Percentiles rank a stretch among this genome's conserved stretches.
phyloP scores from a whole-genome alignment of 2,113 vertebrate genomes.

The Erpornis zantholeuca region DNA sequence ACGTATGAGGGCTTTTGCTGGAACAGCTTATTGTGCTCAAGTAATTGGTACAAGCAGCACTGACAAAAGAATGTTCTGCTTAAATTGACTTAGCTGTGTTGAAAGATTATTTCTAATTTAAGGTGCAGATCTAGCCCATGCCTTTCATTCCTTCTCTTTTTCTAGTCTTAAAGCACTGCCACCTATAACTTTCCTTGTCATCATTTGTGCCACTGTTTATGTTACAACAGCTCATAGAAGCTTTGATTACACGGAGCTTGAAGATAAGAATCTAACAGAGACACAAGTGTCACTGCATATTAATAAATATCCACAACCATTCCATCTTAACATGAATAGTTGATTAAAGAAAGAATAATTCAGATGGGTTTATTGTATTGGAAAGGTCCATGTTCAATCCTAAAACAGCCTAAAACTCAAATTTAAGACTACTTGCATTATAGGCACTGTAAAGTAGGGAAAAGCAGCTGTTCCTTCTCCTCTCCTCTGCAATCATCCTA shows the following conservation, averaged over 20 bases:
- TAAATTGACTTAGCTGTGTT: background rate
- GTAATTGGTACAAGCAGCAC: background rate
- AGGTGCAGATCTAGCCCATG: background rate
- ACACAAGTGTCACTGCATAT: background rate
- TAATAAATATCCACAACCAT: background rate
- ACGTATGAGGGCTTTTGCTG: background rate
- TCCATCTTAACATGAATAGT: background rate
- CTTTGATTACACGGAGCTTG: background rate
- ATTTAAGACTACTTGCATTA: background rate
- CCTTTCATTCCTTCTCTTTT: background rate
- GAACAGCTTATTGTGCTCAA: background rate
- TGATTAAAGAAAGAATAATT: background rate
- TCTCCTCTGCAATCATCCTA: background rate
- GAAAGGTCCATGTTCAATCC: background rate
- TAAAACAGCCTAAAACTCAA: background rate
- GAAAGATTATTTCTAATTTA: background rate
- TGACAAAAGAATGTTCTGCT: background rate
- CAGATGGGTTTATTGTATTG: background rate
- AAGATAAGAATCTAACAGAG: background rate
- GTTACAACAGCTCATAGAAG: conserved; percentile 14
- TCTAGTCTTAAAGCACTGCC: background rate
- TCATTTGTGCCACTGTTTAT: background rate
- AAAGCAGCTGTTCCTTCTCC: background rate
- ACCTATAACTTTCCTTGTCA: background rate
- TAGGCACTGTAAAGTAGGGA: background rate